phyloP scores from a whole-genome alignment of 2,113 vertebrate species.

The Prinia subflava region DNA sequence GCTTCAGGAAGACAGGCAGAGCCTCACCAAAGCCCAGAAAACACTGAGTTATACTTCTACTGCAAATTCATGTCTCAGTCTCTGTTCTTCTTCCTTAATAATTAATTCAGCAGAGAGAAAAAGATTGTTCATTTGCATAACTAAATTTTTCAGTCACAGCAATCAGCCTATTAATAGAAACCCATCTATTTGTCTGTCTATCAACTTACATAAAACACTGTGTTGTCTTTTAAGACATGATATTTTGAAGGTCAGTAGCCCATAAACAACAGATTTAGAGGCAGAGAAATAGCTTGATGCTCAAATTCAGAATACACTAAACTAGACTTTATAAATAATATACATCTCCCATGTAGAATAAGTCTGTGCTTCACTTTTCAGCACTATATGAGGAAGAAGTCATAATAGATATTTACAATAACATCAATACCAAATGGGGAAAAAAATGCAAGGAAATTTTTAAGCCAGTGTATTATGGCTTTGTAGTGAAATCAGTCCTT shows the following conservation, averaged over 20 bases:
- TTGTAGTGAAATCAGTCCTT: not conserved
- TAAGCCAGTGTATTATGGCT: not conserved
- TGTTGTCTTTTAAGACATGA: not conserved
- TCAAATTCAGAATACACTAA: not conserved
- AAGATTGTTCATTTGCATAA: slow-evolving; percentile 46
- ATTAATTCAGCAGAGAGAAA: slow-evolving; percentile 41
- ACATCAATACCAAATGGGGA: not conserved
- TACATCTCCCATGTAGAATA: not conserved
- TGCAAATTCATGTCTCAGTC: not conserved
- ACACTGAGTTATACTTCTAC: not conserved
- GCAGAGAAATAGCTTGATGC: not conserved
- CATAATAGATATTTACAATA: not conserved
- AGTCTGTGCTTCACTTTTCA: not conserved
- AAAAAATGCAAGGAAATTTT: not conserved
- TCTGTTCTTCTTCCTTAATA: slow-evolving; percentile 29
- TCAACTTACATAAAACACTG: not conserved
- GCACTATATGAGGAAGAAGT: not conserved
- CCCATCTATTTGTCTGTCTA: slow-evolving; percentile 31
- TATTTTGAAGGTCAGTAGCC: slow-evolving; percentile 19
- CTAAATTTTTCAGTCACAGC: slow-evolving; percentile 33
- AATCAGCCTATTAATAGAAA: slow-evolving; percentile 55
- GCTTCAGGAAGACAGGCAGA: not conserved
- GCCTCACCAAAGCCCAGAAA: not conserved
- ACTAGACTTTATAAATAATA: not conserved
- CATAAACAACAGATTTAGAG: not conserved